Base-by-base conservation (phyloP, 2,113 vertebrate species). In the Malurus cyaneus region DNA sequence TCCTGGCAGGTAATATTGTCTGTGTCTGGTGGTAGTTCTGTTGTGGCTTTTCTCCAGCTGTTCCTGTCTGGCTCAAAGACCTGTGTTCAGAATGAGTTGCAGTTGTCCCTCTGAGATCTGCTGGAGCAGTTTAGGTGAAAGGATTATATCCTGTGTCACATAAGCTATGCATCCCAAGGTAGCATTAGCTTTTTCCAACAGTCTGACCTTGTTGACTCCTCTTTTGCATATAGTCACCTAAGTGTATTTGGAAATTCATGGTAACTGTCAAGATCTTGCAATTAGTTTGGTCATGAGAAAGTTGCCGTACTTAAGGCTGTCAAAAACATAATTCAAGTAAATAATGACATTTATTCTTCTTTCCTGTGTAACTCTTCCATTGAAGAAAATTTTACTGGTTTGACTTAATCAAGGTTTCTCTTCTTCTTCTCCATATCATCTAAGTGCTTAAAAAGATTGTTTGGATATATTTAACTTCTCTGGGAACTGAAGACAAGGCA, bases 91-190 rank as follows among this genome's bases (percentile, higher is more conserved):
- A 62, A 50, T 50, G 66, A 82, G 42, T 69, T 89, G 74, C 61
- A n/a, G 7, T 70, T 89, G 73, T 76, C 59, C 59, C 64, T 71
- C 23, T 89, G 64, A 67, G 71, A 52, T 66, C 77, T 57, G 32
- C 29, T 1, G 9, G 66, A 71, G 79, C 67, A 62, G 46, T 47
- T 86, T 86, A 86, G 71, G 81, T 65, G 88, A 42, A 80, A 78
- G 81, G 89, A 89, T 94, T 92, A 86, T 71, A 85, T 92, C 85
- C 78, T 91, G 84, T 92, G 88, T 89, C 91, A 77, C 71, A 62
- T 91, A 66, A 91, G 84, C 78, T 82, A 20, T 54, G 50, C 61
- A 49, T 88, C 50, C 59, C 71, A 70, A 72, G 89, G 69, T 18
- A 61, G 89, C 74, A 72, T 92, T 80, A 77, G 64, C 47, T 49